These are phyloP conservation scores for Mesocentrotus franciscanus DNA, from an alignment of 53 echinoderm and acorn worm species.

Conservation along the genomic window DNA sequence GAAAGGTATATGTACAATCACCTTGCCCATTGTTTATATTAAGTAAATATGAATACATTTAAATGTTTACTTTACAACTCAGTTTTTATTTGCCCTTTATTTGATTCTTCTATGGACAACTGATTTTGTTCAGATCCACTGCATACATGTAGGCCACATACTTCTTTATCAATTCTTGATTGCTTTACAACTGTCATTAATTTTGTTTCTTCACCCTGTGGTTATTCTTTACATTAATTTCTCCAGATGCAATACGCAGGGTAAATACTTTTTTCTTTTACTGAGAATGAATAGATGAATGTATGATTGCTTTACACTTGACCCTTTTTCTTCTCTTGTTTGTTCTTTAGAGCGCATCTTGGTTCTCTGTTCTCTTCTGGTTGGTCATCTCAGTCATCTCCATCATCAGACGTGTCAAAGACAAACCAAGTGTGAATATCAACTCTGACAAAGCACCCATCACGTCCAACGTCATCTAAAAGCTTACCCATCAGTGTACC, in stretches of 20 bases:
- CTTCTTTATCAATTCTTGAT: no score
- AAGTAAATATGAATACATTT: no score
- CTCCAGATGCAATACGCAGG: background rate
- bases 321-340: background rate
- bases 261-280: background rate
- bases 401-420: conserved; percentile 78
- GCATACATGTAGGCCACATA: background rate
- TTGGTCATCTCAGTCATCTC: conserved; percentile 69
- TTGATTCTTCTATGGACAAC: no score
- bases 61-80: no score
- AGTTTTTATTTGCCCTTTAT: no score
- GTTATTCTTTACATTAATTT: background rate
- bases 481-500: background rate
- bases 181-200: background rate
- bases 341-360: conserved; percentile 78
- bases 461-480: conserved; percentile 79
- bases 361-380: conserved; percentile 88
- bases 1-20: no score
- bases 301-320: background rate
- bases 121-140: no score
- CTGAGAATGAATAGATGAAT: background rate
- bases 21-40: no score
- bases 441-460: conserved; percentile 86
- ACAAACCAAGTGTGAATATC: conserved; percentile 77
- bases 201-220: background rate